Conservation (phyloP, 2,888 invertebrate species). For the Dimorphilus gyrociliatus region DNA sequence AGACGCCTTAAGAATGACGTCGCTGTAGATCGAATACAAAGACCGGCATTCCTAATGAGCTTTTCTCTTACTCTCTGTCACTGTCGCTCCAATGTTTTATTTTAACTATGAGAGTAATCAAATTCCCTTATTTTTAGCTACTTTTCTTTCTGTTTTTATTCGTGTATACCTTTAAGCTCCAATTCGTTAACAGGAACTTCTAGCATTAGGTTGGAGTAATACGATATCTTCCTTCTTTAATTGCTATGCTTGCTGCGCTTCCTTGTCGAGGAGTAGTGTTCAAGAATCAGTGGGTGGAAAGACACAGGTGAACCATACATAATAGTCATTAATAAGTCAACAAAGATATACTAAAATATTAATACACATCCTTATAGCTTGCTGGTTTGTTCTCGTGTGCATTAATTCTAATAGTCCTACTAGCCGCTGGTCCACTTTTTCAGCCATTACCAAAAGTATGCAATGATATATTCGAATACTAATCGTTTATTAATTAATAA, state of each 20-base stretch:
- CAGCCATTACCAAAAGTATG: conserved; percentile 60
- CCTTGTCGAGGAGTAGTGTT: conserved; percentile 46
- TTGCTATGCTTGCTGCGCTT: conserved; percentile 34
- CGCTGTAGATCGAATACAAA: too few species aligned
- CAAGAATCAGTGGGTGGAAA: conserved; percentile 70
- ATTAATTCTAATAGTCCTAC: conserved; percentile 57
- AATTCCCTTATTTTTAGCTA: too few species aligned
- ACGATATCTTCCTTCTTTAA: conserved; percentile 46
- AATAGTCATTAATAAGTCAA: neutral
- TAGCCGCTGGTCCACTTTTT: conserved; percentile 76
- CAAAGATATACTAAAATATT: neutral
- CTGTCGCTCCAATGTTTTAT: too few species aligned
- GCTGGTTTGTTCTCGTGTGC: conserved; percentile 61
- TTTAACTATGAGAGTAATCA: too few species aligned
- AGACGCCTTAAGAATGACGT: too few species aligned
- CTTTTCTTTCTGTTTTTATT: too few species aligned
- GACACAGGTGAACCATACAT: conserved; percentile 44
- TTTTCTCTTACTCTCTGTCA: too few species aligned
- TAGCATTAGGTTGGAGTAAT: conserved; percentile 37
- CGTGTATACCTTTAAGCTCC: neutral
- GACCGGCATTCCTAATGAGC: too few species aligned
- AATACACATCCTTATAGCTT: conserved; percentile 20
- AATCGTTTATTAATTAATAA: too few species aligned
- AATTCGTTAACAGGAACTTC: conserved; percentile 26
- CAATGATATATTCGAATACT: conserved; percentile 2